Evolutionary conservation across 2,797 vertebrate genomes (phyloP).

Genomic region (Oryzias dopingdopingensis): DNA sequence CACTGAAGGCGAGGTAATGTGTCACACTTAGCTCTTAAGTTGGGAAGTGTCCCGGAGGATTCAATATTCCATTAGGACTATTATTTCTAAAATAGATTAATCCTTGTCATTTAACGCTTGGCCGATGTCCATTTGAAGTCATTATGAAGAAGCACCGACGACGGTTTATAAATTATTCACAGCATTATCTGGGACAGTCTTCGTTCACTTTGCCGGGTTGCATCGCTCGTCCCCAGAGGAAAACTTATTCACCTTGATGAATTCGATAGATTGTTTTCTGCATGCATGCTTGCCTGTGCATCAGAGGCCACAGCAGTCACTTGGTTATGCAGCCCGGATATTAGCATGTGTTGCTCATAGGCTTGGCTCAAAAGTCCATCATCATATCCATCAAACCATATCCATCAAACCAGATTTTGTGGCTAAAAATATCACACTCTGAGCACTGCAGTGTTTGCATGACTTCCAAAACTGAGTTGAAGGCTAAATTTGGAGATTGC

Average conservation of each 20-base stretch:
- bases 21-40: conserved; percentile 51
- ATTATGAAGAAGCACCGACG: conserved; percentile 72
- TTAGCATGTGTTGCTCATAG: conserved; percentile 1
- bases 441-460: background rate
- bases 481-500: background rate
- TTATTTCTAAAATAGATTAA: conserved; percentile 76
- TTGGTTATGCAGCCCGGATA: background rate
- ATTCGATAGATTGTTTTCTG: conserved; percentile 42
- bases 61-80: conserved; percentile 73
- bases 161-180: conserved; percentile 75
- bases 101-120: conserved; percentile 79
- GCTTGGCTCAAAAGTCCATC: background rate
- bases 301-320: background rate
- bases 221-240: conserved; percentile 45
- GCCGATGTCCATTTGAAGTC: conserved; percentile 76
- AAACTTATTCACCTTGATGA: conserved; percentile 43
- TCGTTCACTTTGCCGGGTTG: conserved; percentile 40
- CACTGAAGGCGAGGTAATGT: conserved; percentile 39
- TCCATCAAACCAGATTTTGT: background rate
- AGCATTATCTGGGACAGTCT: conserved; percentile 59
- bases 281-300: conserved; percentile 2
- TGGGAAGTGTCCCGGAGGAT: conserved; percentile 59
- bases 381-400: background rate
- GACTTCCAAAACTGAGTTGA: background rate
- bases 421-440: no score